phyloP scores from a whole-genome alignment of 2,888 invertebrate species.

The Eumacrocentrus americanus region DNA sequence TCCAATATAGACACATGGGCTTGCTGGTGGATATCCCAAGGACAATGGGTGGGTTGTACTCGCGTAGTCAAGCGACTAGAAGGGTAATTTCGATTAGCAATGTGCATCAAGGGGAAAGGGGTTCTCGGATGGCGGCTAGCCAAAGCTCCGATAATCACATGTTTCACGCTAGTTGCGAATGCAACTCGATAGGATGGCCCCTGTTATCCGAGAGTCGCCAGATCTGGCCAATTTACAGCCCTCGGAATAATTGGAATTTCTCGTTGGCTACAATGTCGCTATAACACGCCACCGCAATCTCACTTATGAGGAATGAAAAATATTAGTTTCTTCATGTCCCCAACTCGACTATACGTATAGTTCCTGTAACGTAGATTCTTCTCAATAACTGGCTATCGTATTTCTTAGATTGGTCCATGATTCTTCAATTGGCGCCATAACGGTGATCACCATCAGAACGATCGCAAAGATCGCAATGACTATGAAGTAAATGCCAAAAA shows the following conservation, averaged over 20 bases:
- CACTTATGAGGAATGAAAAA: not conserved
- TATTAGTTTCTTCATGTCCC: not conserved
- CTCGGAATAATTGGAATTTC: not conserved
- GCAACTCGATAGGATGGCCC: slow-evolving; percentile 7
- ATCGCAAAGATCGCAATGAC: slow-evolving; percentile 73
- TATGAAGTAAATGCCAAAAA: slow-evolving; percentile 80
- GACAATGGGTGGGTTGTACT: not conserved
- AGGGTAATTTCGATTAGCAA: slow-evolving; percentile 11
- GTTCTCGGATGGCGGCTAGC: not conserved
- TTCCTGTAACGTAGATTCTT: not conserved
- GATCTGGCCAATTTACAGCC: slow-evolving; percentile 7
- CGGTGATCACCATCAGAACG: slow-evolving; percentile 76
- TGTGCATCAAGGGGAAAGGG: not conserved
- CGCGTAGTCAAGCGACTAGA: slow-evolving; percentile 11
- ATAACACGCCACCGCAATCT: not conserved
- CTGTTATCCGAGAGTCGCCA: slow-evolving; percentile 3
- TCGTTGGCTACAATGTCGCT: no score
- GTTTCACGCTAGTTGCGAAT: slow-evolving; percentile 12
- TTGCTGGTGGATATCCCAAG: not conserved
- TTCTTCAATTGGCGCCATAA: slow-evolving; percentile 76
- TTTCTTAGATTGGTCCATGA: slow-evolving; percentile 62
- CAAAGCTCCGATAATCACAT: slow-evolving; percentile 14
- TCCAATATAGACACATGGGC: not conserved
- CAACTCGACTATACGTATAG: not conserved
- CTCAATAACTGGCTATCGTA: slow-evolving; percentile 17